Percentiles rank a stretch among this genome's conserved stretches.
Evolutionary conservation across 2,113 vertebrate genomes (phyloP).

Genomic region (Salvelinus sp.): DNA sequence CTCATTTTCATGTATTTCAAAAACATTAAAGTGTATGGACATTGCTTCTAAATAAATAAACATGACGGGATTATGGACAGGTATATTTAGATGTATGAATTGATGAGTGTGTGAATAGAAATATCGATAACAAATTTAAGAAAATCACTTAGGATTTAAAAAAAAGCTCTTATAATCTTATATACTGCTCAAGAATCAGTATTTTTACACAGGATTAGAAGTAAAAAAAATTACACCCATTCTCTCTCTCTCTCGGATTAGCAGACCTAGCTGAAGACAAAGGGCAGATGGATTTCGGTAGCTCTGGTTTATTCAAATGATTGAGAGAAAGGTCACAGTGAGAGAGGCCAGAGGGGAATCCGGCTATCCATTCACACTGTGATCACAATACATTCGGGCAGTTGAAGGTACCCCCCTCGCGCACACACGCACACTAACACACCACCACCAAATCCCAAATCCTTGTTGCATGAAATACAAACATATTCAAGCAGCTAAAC

Average conservation of each 20-base stretch:
- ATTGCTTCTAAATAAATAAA: neutral
- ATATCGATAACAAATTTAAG: too few species aligned
- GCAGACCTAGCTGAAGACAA: constrained; percentile 74
- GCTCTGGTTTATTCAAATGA: constrained; percentile 81
- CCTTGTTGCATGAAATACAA: too few species aligned
- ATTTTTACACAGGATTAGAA: neutral
- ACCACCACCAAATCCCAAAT: too few species aligned
- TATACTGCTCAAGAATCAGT: too few species aligned
- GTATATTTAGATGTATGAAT: too few species aligned
- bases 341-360: constrained; percentile 45
- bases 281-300: constrained; percentile 83
- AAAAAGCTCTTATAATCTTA: too few species aligned
- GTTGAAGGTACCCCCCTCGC: constrained; percentile 38
- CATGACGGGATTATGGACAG: too few species aligned
- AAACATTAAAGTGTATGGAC: neutral
- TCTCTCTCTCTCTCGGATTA: constrained; percentile 63
- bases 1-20: neutral
- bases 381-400: constrained; percentile 56
- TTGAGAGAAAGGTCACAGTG: constrained; percentile 77
- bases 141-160: too few species aligned
- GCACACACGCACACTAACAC: neutral
- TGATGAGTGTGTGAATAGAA: too few species aligned
- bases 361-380: neutral
- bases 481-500: neutral
- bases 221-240: constrained; percentile 2